Conservation (phyloP, 2,797 vertebrate genomes). For the Arnoldichthys spilopterus region DNA sequence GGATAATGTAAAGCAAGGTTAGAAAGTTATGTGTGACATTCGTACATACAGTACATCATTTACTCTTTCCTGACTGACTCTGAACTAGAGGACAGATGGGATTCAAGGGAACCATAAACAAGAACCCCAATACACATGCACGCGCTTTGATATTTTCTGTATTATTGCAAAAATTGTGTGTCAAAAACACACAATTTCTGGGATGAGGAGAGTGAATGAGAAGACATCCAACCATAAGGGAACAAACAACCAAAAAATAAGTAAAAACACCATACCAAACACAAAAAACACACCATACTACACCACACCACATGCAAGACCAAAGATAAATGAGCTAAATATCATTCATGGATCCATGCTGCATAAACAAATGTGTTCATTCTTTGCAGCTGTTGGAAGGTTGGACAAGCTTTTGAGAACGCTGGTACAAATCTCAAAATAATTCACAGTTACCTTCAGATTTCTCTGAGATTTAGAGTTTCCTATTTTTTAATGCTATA, state of each 20-base stretch:
- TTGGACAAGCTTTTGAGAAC: neutral
- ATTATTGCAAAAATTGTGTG: neutral
- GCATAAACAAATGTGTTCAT: neutral
- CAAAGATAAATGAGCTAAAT: neutral
- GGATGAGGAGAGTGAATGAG: too few relatives aligned
- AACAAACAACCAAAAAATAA: neutral
- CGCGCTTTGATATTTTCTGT: neutral
- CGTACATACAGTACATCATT: neutral
- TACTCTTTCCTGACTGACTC: neutral
- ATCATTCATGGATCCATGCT: neutral
- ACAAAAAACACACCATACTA: neutral
- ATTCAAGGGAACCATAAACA: neutral
- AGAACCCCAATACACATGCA: neutral
- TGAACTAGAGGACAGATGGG: neutral
- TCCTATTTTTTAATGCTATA: too few relatives aligned
- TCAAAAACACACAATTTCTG: slow-evolving; percentile 10
- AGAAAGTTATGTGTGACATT: neutral
- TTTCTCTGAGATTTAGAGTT: too few relatives aligned
- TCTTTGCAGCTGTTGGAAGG: neutral
- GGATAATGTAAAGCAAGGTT: neutral
- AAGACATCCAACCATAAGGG: neutral
- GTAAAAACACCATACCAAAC: neutral
- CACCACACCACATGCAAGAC: slow-evolving; percentile 6
- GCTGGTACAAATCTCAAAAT: neutral
- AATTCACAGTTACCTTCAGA: too few relatives aligned